A percentile compares a stretch with the other conserved stretches of the same genome.
phyloP scores from a whole-genome alignment of 2,888 invertebrate species.

The Machimus atricapillus region DNA sequence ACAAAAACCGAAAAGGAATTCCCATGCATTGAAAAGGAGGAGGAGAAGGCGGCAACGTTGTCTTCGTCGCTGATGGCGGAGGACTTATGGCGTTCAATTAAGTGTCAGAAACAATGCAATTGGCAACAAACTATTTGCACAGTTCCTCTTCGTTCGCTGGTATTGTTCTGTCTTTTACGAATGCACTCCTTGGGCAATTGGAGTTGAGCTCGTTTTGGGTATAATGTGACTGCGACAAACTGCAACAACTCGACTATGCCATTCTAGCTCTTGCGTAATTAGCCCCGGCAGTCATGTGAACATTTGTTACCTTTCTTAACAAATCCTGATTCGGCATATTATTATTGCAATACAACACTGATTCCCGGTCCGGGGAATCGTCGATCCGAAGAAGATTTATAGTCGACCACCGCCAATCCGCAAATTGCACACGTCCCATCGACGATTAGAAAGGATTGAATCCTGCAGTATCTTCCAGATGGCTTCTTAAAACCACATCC shows the following conservation, averaged over 20 bases:
- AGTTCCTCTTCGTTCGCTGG: conserved; percentile 30
- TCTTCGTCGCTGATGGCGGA: conserved; percentile 19
- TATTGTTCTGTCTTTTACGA: conserved; percentile 38
- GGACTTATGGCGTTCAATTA: conserved; percentile 37
- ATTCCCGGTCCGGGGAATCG: background rate
- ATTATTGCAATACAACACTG: conserved; percentile 1
- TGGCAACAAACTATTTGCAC: conserved; percentile 38
- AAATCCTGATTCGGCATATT: conserved; percentile 38
- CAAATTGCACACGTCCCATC: background rate
- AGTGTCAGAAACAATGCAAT: conserved; percentile 40
- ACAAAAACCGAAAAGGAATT: background rate
- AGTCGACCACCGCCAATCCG: background rate
- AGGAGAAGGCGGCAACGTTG: background rate
- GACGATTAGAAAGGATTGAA: background rate
- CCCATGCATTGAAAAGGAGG: background rate
- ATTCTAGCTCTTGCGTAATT: conserved; percentile 37
- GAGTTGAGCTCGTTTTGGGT: conserved; percentile 29
- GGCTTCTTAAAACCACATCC: background rate
- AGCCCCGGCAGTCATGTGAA: conserved; percentile 33
- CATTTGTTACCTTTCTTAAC: conserved; percentile 16
- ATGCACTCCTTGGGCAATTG: conserved; percentile 39
- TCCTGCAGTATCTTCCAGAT: background rate
- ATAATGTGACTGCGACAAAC: conserved; percentile 38
- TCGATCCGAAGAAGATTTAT: background rate
- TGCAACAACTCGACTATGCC: conserved; percentile 25